Base-by-base conservation (phyloP, 2,113 vertebrate genomes). In the Aegithalos caudatus region DNA sequence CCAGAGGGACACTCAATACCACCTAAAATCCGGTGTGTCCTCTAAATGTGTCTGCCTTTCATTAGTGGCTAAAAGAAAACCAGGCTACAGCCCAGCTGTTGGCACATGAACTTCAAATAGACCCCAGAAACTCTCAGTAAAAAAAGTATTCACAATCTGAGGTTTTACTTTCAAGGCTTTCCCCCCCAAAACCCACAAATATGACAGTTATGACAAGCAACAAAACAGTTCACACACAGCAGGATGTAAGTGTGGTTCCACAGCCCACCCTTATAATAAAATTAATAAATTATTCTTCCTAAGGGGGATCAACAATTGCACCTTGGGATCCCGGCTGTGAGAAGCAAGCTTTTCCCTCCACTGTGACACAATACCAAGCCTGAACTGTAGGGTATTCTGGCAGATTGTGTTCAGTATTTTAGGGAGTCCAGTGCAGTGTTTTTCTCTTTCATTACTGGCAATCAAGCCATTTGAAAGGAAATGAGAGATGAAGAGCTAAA, bases 391-490 rank as follows among this genome's bases (percentile, higher is more conserved):
- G 1, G 10, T n/a, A 47, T 7, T 31, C 38, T 35, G 47, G 28
- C 15, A 93, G 72, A 90, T 9, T 45, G 29, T n/a, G 35, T 64
- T 88, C 47, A 62, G 5, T 38, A 56, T 85, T 93, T 88, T 74
- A 83, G 47, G 5, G 45, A 96, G 93, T 83, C 94, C 92, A 90
- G 62, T n/a, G 37, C 31, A 86, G n/a, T 83, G 56, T 60, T 96
- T 87, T 78, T 56, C 82, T 93, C 94, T 86, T 73, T 94, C 88
- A 94, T 81, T 90, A 94, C 56, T 56, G 40, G 67, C 69, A 95
- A 95, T 96, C 79, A 96, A 94, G 82, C 16, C 67, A 81, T 92
- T 94, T 96, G 82, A 92, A 96, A 94, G 60, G 67, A 90, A 96
- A 93, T 84, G 29, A 93, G 82, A 92, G 37, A 78, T 83, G 86